Base-by-base conservation (phyloP, 2,888 invertebrate genomes). In the Drosophila putrida region DNA sequence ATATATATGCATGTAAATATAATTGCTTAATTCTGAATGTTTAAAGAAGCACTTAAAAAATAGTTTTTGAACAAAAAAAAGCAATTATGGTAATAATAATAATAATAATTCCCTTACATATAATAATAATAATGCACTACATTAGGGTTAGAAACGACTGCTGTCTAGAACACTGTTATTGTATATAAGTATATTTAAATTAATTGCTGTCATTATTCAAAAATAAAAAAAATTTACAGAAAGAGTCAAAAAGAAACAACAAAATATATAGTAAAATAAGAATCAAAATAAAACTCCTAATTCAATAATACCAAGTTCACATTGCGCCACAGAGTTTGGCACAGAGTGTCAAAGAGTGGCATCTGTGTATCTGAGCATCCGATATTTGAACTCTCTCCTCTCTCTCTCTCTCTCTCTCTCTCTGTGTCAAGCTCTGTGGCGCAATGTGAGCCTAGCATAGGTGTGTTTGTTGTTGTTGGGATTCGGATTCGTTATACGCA, bases 21-120 rank as follows among this genome's bases (percentile, higher is more conserved):
- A 61, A 38, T 66, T 67, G 36, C 74, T 60, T 67, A 62, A 15
- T 43, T 59, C 51, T 67, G 74, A 73, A 73, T 75, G 62, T 73
- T 73, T 62, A 54, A 75, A 53, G 46, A 68, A 63, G 50, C 60
- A 41, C 49, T 76, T 80, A 62, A 20, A 20, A 43, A 36, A 33
- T 62, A 57, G 9, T 20, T 39, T 54, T 28, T 35, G 35, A 70
- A 55, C 41, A 41, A 13, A 62, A 62, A 46, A 36, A 46, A 44
- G n/a, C 3, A 20, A 20, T 20, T 20, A 20, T 20, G 0, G 3
- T 20, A 43, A 43, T 51, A 20, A 46, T 39, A 9, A 11, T 43
- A 41, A 33, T 20, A 6, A 9, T 35, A 28, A 35, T 35, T 35
- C 20, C 33, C 49, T 33, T 49, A 31, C 13, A 8, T 41, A 36